Percentiles rank a stretch among this genome's conserved stretches.
These are phyloP conservation scores for Phanerotoma sp. DNA, from an alignment of 2,888 invertebrate genomes.

Conservation along the genomic window DNA sequence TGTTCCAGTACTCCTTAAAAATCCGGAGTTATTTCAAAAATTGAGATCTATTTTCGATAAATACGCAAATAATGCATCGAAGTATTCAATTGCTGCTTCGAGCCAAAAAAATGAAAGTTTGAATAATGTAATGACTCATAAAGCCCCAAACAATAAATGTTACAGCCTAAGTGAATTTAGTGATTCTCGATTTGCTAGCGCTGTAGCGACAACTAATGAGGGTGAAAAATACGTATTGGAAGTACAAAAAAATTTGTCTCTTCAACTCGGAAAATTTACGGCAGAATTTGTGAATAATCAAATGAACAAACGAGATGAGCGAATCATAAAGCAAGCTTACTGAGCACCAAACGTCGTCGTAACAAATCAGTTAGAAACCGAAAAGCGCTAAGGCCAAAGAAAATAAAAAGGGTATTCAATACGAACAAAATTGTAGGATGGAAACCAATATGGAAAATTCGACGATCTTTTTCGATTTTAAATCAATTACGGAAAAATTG, in stretches of 20 bases:
- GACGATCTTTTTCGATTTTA: not conserved
- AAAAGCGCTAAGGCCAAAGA: slow-evolving; percentile 22
- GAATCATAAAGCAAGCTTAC: slow-evolving; percentile 22
- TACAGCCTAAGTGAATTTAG: slow-evolving; percentile 17
- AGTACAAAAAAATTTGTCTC: slow-evolving; percentile 4
- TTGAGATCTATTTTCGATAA: not conserved
- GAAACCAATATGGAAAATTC: slow-evolving; percentile 4
- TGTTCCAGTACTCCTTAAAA: too few relatives aligned
- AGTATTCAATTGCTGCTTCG: slow-evolving; percentile 1
- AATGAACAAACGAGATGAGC: slow-evolving; percentile 5
- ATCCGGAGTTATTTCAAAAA: not conserved
- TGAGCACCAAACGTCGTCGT: slow-evolving; percentile 19
- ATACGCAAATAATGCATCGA: slow-evolving; percentile 5
- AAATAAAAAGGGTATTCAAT: slow-evolving; percentile 28
- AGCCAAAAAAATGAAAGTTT: slow-evolving; percentile 17
- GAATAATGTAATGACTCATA: slow-evolving; percentile 37
- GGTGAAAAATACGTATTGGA: slow-evolving; percentile 18
- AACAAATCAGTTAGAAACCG: slow-evolving; percentile 15
- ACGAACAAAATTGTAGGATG: slow-evolving; percentile 33
- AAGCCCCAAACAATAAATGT: slow-evolving; percentile 32
- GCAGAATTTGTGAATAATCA: not conserved
- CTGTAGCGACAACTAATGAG: slow-evolving; percentile 21
- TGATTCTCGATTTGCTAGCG: slow-evolving; percentile 22
- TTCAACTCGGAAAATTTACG: slow-evolving; percentile 14
- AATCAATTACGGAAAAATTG: not conserved